Conservation (phyloP, 2,888 invertebrate genomes). For the Minunthozetes semirufus region DNA sequence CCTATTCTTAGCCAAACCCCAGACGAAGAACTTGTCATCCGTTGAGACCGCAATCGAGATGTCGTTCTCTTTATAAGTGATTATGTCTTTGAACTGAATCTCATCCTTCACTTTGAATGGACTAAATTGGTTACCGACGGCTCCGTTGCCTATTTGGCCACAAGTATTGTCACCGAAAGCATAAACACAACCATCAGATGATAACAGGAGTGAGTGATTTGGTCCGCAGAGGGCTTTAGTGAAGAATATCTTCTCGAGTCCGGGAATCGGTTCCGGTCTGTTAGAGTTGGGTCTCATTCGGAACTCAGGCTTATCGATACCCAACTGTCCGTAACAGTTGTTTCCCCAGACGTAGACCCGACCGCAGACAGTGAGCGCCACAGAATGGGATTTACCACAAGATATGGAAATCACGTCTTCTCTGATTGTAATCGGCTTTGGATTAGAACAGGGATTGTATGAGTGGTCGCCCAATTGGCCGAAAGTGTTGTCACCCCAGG, state of each 20-base stretch:
- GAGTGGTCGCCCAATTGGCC: too few species aligned
- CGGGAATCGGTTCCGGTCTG: neutral
- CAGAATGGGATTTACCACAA: neutral
- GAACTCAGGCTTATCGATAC: neutral
- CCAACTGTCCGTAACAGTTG: neutral
- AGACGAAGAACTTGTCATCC: too few species aligned
- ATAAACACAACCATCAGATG: neutral
- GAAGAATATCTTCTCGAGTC: neutral
- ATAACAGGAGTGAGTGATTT: neutral
- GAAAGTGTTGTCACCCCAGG: too few species aligned
- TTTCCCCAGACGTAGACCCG: neutral
- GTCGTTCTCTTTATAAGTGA: too few species aligned
- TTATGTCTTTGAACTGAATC: too few species aligned
- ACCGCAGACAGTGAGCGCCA: neutral
- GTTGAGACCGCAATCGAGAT: too few species aligned
- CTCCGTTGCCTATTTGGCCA: neutral
- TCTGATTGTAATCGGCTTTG: too few species aligned
- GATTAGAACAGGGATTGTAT: too few species aligned
- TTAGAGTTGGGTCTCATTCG: neutral
- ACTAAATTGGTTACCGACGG: too few species aligned
- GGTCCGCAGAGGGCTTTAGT: neutral
- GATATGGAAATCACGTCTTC: too few species aligned
- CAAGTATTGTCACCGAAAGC: neutral
- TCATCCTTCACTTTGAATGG: too few species aligned
- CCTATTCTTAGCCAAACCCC: too few species aligned